Conservation (phyloP, 2,888 invertebrate genomes). For the Mythimna pallens region DNA sequence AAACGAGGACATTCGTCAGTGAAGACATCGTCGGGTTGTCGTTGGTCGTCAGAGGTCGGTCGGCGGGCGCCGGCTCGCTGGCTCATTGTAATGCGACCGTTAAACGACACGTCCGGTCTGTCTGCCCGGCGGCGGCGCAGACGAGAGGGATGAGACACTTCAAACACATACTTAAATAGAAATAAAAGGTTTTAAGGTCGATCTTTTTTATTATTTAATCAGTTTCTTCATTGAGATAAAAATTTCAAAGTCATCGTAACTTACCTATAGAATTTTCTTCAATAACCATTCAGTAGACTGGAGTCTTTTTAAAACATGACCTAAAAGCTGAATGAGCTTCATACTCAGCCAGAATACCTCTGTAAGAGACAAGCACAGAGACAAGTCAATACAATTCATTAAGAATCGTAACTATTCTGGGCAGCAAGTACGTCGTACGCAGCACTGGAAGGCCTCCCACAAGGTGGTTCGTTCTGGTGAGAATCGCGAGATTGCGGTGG, state of each 20-base stretch:
- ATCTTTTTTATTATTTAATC: not conserved
- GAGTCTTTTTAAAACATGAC: not conserved
- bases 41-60: not conserved
- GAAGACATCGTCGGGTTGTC: not conserved
- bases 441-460: too few species aligned
- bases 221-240: not conserved
- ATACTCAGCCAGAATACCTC: not conserved
- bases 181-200: not conserved
- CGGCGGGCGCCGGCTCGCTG: not conserved
- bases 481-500: too few species aligned
- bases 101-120: not conserved
- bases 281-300: not conserved
- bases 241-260: not conserved
- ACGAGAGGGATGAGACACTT: not conserved
- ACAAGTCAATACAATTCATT: not conserved
- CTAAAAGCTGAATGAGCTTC: not conserved
- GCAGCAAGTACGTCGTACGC: too few species aligned
- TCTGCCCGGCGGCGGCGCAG: not conserved
- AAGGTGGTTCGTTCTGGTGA: too few species aligned
- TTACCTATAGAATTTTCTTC: not conserved
- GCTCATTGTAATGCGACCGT: conserved; percentile 13
- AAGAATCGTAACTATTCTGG: not conserved
- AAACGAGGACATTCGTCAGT: not conserved
- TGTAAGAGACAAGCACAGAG: too few species aligned
- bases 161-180: not conserved